Evolutionary conservation across 1,140 invertebrate genomes (phyloP).

Genomic region (Drosophila biarmipes): DNA sequence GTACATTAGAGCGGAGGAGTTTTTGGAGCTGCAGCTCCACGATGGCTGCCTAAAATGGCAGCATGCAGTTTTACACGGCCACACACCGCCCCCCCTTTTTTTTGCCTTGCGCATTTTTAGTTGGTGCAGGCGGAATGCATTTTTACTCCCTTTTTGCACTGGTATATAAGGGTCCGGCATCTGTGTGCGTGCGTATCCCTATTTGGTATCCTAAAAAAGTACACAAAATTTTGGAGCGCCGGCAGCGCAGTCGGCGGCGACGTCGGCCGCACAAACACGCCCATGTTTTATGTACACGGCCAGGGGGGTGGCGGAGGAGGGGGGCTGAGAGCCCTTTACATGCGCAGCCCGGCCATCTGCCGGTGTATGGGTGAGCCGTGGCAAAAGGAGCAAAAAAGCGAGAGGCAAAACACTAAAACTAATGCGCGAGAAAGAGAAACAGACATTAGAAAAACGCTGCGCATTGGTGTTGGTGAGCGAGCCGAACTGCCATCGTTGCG

Average conservation of each 20-base stretch:
- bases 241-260: conserved; percentile 51
- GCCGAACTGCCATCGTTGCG: conserved; percentile 52
- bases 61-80: conserved; percentile 47
- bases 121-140: conserved; percentile 76
- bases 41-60: conserved; percentile 62
- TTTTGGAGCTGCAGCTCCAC: conserved; percentile 38
- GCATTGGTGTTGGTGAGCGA: conserved; percentile 54
- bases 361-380: conserved; percentile 20
- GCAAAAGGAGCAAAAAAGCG: conserved; percentile 83
- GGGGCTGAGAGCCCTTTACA: conserved; percentile 26
- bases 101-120: conserved; percentile 68
- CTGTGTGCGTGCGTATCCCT: conserved; percentile 65
- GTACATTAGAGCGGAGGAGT: conserved; percentile 68
- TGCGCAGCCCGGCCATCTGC: conserved; percentile 42
- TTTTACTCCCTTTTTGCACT: conserved; percentile 62
- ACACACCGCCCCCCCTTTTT: conserved; percentile 13
- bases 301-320: conserved; percentile 3
- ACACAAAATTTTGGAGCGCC: conserved; percentile 78
- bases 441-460: conserved; percentile 75
- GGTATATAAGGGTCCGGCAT: conserved; percentile 48
- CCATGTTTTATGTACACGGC: conserved; percentile 80
- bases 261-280: conserved; percentile 75
- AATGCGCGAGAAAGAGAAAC: conserved; percentile 84
- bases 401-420: conserved; percentile 84
- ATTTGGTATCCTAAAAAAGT: conserved; percentile 84